phyloP scores from a whole-genome alignment of 2,113 vertebrate species.

The Pterocles burchelli region DNA sequence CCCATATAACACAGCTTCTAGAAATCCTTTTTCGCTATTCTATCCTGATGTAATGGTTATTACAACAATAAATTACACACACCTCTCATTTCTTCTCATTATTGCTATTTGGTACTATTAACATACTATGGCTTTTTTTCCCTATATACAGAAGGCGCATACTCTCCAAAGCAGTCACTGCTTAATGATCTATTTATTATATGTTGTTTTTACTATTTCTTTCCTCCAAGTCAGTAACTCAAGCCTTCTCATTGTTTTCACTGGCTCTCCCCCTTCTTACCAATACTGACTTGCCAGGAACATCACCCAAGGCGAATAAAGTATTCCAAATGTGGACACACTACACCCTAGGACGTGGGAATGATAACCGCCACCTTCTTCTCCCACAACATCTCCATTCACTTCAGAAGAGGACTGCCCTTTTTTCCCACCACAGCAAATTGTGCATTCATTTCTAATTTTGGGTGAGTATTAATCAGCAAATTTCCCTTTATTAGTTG shows the following conservation, averaged over 20 bases:
- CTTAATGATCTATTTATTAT: not conserved
- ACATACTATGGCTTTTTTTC: not conserved
- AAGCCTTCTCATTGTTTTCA: not conserved
- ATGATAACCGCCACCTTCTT: not conserved
- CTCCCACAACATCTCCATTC: not conserved
- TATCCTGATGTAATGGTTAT: not conserved
- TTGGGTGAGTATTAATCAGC: not conserved
- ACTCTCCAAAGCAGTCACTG: not conserved
- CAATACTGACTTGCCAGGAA: not conserved
- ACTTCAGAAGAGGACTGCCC: not conserved
- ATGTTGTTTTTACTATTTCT: not conserved
- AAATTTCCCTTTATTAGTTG: not conserved
- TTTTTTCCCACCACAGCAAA: not conserved
- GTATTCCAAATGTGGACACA: not conserved
- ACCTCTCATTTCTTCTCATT: not conserved
- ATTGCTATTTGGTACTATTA: not conserved
- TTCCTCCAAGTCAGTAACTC: not conserved
- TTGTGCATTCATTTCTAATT: conserved; percentile 2
- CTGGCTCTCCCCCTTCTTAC: not conserved
- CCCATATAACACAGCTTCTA: not conserved
- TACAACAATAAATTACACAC: not conserved
- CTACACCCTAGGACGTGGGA: not conserved
- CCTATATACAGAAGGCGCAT: not conserved
- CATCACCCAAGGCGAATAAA: not conserved
- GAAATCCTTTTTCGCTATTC: not conserved